Evolutionary conservation across 1,140 invertebrate species (phyloP).

Genomic region (Danaus plexippus): DNA sequence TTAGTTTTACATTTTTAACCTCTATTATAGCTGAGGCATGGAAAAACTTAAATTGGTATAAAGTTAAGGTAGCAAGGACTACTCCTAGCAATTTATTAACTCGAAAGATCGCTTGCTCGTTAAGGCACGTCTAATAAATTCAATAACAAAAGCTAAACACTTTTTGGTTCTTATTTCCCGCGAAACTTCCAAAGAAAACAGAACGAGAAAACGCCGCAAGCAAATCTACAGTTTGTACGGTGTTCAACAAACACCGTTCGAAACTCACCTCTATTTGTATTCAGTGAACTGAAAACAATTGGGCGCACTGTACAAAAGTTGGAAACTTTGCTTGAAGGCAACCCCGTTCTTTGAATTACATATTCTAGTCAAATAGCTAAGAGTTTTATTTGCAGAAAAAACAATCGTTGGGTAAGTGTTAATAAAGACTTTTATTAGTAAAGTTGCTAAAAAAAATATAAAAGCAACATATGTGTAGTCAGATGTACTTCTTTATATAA

Average conservation of each 20-base stretch:
- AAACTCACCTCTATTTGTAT: constrained; percentile 2
- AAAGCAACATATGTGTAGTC: too few relatives aligned
- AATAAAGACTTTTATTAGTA: constrained; percentile 11
- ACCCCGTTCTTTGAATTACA: constrained; percentile 13
- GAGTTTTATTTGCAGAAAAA: constrained; percentile 21
- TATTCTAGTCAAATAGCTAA: constrained; percentile 15
- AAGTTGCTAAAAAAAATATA: too few relatives aligned
- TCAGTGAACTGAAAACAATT: constrained; percentile 1
- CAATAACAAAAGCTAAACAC: constrained; percentile 8
- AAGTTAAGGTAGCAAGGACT: too few relatives aligned
- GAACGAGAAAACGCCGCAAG: constrained; percentile 5
- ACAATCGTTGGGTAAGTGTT: constrained; percentile 18
- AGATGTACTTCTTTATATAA: too few relatives aligned
- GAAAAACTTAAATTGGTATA: too few relatives aligned
- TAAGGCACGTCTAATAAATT: constrained; percentile 1
- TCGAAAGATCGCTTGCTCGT: too few relatives aligned
- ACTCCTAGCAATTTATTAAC: too few relatives aligned
- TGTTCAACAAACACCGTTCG: not conserved
- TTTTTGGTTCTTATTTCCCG: constrained; percentile 1
- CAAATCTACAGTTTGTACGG: not conserved
- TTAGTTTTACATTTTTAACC: too few relatives aligned
- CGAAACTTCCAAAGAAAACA: constrained; percentile 4
- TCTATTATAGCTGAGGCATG: too few relatives aligned
- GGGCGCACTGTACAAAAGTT: not conserved
- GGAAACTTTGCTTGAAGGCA: constrained; percentile 10